Conservation (phyloP, 2,113 vertebrate species). For the Pao palembangensis region DNA sequence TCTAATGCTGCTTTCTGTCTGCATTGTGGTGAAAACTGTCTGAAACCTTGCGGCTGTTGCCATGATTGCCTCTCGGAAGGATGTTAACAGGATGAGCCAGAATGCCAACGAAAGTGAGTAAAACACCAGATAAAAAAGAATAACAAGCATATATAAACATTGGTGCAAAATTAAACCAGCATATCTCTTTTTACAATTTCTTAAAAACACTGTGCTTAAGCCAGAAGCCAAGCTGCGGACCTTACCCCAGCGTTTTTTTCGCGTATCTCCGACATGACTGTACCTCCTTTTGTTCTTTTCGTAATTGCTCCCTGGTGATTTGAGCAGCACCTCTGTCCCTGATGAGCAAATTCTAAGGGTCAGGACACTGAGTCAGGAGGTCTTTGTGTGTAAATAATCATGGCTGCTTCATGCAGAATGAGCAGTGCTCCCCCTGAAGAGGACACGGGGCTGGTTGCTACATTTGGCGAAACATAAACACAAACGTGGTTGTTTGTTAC, state of each 20-base stretch:
- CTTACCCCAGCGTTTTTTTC: conserved; percentile 15
- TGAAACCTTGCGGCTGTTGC: too few relatives aligned
- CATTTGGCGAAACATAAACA: too few relatives aligned
- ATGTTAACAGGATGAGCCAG: background rate
- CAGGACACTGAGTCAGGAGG: conserved; percentile 36
- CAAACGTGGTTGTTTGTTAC: too few relatives aligned
- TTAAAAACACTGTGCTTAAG: conserved; percentile 71
- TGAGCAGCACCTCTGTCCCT: conserved; percentile 24
- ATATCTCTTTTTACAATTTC: conserved; percentile 27
- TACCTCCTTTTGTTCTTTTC: conserved; percentile 10
- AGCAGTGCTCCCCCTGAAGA: too few relatives aligned
- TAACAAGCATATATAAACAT: conserved; percentile 55
- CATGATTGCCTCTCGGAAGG: too few relatives aligned
- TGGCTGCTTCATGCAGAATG: too few relatives aligned
- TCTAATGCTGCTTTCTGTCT: conserved; percentile 8
- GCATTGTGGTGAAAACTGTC: too few relatives aligned
- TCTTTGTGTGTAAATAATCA: too few relatives aligned
- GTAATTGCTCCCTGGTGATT: conserved; percentile 6
- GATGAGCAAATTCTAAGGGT: conserved; percentile 25
- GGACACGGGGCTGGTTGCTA: too few relatives aligned
- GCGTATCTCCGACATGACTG: conserved; percentile 12
- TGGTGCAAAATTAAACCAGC: conserved; percentile 74
- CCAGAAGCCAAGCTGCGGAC: conserved; percentile 33
- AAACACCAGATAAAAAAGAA: conserved; percentile 38
- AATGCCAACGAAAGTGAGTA: background rate